These are phyloP conservation scores for Echinarachnius parma DNA, from an alignment of 53 echinoderm and acorn worm species.

Conservation along the genomic window DNA sequence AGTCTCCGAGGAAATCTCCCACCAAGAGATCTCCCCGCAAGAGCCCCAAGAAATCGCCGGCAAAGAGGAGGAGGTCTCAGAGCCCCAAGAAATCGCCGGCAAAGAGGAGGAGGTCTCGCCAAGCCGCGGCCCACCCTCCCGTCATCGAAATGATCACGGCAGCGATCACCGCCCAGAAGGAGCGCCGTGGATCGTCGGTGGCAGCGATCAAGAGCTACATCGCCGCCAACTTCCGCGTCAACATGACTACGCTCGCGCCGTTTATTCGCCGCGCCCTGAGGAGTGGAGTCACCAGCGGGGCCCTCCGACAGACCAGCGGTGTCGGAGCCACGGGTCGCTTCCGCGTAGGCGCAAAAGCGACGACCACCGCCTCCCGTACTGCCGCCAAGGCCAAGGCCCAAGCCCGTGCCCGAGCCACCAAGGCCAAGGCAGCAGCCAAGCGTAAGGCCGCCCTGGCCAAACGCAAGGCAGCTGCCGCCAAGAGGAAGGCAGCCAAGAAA, in stretches of 20 bases:
- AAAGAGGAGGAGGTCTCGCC: no score
- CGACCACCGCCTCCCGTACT: neutral
- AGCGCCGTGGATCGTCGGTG: slow-evolving; percentile 27
- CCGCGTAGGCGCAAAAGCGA: slow-evolving; percentile 18
- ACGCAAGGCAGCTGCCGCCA: slow-evolving; percentile 37
- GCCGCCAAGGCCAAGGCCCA: slow-evolving; percentile 39
- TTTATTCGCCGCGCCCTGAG: slow-evolving; percentile 30
- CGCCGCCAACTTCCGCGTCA: slow-evolving; percentile 44
- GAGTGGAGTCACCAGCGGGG: slow-evolving; percentile 32
- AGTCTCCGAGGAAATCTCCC: slow-evolving; percentile 11
- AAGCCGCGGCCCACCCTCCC: slow-evolving; percentile 25
- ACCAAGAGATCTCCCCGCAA: slow-evolving; percentile 6
- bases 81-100: no score
- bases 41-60: slow-evolving; percentile 10
- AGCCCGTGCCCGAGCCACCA: slow-evolving; percentile 6
- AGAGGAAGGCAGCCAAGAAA: slow-evolving; percentile 17
- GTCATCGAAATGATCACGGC: slow-evolving; percentile 27
- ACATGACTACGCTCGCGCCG: slow-evolving; percentile 10
- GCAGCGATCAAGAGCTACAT: slow-evolving; percentile 37
- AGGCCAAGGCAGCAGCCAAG: slow-evolving; percentile 25
- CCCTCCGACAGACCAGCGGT: slow-evolving; percentile 30
- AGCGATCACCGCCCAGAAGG: slow-evolving; percentile 27
- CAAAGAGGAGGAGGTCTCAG: neutral
- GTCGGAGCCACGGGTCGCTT: slow-evolving; percentile 48
- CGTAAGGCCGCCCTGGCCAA: slow-evolving; percentile 23